Evolutionary conservation across 2,888 invertebrate species (phyloP), one percentile per base, ranked within the genome.

Genomic region (Lasius platythorax): DNA sequence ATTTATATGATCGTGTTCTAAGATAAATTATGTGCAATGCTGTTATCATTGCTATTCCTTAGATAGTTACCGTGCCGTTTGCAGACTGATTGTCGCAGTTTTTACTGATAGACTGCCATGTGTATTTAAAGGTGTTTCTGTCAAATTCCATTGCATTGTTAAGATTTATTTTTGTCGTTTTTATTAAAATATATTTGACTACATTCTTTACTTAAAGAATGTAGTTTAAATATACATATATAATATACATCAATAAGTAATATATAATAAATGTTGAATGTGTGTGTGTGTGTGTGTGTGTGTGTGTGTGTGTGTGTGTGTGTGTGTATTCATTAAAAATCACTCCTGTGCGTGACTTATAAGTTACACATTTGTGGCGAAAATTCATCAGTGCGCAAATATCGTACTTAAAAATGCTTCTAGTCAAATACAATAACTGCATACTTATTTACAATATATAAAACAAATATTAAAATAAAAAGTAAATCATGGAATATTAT

Each of bases 1-100:
- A 79, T 81, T 81, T 81, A 73, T 79, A 79, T 23, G 46, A 73
- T 73, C 28, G 12, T 28, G 33, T 58, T 9, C 8, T 2, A 73
- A 33, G 12, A 72, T 61, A 73, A 72, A 58, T 73, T 46, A 61
- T 46, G 4, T 46, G 11, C 46, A n/a, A 73, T 58, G 12, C 33
- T 33, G 30, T 79, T 70, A 72, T 33, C 23, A 61, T 73, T 73
- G 46, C 5, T 73, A 70, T 68, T 43, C n/a, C 68, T 50, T 73
- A 67, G 8, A 76, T 28, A 37, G 5, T 68, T 46, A 61, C 8
- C 5, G 23, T 4, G n/a, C 15, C 30, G 33, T 72, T 50, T 33
- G 67, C 43, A n/a, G 37, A 43, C 2, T 46, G 11, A 68, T n/a
- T 53, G 43, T 8, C 18, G n/a, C 23, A 53, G 4, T 70, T 73